These are phyloP conservation scores for Pachycephus smyrnensis DNA, from an alignment of 2,888 invertebrate species.

Conservation along the genomic window DNA sequence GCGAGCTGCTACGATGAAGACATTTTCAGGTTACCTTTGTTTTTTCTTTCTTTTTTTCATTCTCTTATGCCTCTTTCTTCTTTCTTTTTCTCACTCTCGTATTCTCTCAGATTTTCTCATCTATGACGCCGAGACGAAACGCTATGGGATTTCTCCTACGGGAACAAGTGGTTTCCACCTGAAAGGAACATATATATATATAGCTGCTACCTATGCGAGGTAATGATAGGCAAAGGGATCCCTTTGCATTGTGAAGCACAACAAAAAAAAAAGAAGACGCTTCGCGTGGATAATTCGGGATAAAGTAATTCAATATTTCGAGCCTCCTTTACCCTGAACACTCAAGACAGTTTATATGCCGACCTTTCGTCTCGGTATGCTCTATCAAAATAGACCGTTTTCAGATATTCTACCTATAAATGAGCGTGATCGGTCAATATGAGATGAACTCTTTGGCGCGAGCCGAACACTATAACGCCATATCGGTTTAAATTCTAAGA, in stretches of 20 bases:
- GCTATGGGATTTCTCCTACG: not conserved
- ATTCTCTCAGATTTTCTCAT: not conserved
- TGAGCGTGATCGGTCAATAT: not conserved
- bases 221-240: not conserved
- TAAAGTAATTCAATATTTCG: constrained; percentile 9
- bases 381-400: not conserved
- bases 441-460: not conserved
- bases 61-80: not conserved
- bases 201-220: not conserved
- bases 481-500: too few species aligned
- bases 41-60: not conserved
- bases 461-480: not conserved
- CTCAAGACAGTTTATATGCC: not conserved
- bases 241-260: not conserved
- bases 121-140: not conserved
- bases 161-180: not conserved
- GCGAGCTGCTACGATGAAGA: not conserved
- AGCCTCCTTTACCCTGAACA: not conserved
- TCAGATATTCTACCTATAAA: not conserved
- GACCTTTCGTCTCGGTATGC: not conserved
- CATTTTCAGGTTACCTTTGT: not conserved
- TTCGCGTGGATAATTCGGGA: not conserved
- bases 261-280: not conserved
- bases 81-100: not conserved
- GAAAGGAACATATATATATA: not conserved